Base-by-base conservation (phyloP, 2,113 vertebrate genomes). In the Hypanus sabinus region DNA sequence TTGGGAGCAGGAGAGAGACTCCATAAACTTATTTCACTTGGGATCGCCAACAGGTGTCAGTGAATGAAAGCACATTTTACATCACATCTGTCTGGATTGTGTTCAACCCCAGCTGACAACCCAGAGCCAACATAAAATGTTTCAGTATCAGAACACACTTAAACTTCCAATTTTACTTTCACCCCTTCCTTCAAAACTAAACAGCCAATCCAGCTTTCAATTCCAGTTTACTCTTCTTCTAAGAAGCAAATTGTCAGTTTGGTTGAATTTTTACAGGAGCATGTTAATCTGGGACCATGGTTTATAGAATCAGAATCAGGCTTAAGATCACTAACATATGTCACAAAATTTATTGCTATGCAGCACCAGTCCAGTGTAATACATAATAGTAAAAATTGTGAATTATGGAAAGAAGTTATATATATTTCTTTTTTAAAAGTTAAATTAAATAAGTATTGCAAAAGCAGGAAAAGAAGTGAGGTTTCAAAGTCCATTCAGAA, bases 31-130 rank as follows among this genome's bases (percentile, higher is more conserved):
- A 12, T 55, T 93, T 73, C 65, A 30, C 91, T 93, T 55, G 91
- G 68, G 91, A 93, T 73, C 33, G 71, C 71, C 70, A 75, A 93
- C 91, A 93, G 91, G 91, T 93, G 68, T 93, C 36, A 73, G 36
- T 46, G 70, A 73, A 90, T 65, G n/a, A 90, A 90, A 90, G 16
- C 30, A 33, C n/a, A 90, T 68, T 3, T 65, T 33, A 90, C 60
- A n/a, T 90, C 85, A 90, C 30, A 33, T 68, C 60, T 90, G 85
- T 20, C 60, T 33, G 85, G 60, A 90, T 20, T 33, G 85, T 68
- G 85, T 68, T 65, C 60, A 65, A 90, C 30, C 85, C 30, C n/a
- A 62, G 85, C 60, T 90, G 60, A 68, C 85, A 90, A 90, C n/a
- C 11, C 76, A 79, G n/a, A n/a, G 9, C 11, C 3, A 62, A 33